Evolutionary conservation across 2,888 invertebrate species (phyloP).

Genomic region (Pristionchus entomophagus): DNA sequence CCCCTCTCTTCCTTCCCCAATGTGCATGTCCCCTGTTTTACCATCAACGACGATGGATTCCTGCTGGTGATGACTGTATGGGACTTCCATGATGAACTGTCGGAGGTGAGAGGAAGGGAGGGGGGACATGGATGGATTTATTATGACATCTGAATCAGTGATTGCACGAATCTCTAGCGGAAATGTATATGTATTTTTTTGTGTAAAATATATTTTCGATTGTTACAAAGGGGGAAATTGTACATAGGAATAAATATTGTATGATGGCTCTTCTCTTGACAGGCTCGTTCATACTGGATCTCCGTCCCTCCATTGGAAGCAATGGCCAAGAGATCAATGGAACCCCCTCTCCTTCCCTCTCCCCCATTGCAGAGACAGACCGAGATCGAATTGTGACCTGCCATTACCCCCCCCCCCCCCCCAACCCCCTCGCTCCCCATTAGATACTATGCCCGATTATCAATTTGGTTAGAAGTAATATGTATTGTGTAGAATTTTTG

Average conservation of each 20-base stretch:
- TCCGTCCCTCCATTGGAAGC: conserved; percentile 1
- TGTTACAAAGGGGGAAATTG: too few species aligned
- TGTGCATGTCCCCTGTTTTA: conserved; percentile 36
- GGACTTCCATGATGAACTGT: conserved; percentile 39
- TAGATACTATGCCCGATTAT: too few species aligned
- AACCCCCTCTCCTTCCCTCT: not conserved
- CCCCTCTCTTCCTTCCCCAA: conserved; percentile 30
- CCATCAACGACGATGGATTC: conserved; percentile 41
- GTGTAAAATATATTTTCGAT: too few species aligned
- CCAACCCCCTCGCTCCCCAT: too few species aligned
- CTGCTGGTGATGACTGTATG: conserved; percentile 39
- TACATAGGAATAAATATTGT: too few species aligned
- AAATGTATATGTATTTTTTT: too few species aligned
- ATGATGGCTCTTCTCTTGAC: too few species aligned
- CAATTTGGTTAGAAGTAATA: too few species aligned
- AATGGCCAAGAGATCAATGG: not conserved
- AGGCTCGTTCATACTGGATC: conserved; percentile 36
- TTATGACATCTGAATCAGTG: not conserved
- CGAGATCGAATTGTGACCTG: not conserved
- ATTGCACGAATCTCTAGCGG: not conserved
- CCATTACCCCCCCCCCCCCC: not conserved
- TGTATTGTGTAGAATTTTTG: too few species aligned
- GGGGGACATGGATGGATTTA: not conserved
- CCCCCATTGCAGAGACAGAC: not conserved
- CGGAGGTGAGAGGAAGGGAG: not conserved